These are phyloP conservation scores for Serinus canaria DNA, from an alignment of 2,113 vertebrate genomes.

Conservation along the genomic window DNA sequence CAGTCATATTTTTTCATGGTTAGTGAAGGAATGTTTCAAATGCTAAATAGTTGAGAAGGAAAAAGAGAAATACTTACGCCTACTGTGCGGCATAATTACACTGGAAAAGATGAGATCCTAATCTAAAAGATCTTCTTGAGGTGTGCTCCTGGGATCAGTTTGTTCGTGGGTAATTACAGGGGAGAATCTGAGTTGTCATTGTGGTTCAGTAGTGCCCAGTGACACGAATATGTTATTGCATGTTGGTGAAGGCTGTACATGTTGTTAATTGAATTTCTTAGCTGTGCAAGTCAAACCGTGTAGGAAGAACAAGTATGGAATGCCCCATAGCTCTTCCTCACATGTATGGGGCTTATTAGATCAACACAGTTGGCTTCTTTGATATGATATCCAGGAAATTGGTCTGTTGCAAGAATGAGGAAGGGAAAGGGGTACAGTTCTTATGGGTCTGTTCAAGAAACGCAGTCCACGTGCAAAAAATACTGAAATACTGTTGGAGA, in stretches of 20 bases:
- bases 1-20: not conserved
- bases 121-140: not conserved
- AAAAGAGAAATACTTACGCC: not conserved
- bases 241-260: not conserved
- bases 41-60: not conserved
- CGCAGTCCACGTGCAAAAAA: rapidly evolving
- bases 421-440: not conserved
- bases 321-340: not conserved
- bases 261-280: not conserved
- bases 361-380: not conserved
- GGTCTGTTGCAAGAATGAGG: not conserved
- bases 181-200: not conserved
- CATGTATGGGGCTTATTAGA: not conserved
- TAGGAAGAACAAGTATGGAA: not conserved
- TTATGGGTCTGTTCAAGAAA: not conserved
- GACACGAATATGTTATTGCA: not conserved
- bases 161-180: not conserved
- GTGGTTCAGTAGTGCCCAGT: not conserved
- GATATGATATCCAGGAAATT: not conserved
- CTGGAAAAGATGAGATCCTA: not conserved
- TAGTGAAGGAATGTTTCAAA: not conserved
- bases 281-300: not conserved
- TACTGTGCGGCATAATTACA: not conserved
- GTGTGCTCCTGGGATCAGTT: not conserved
- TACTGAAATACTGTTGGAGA: not conserved